Base-by-base conservation (phyloP, 2,113 vertebrate species). In the Ctenomys sociabilis region DNA sequence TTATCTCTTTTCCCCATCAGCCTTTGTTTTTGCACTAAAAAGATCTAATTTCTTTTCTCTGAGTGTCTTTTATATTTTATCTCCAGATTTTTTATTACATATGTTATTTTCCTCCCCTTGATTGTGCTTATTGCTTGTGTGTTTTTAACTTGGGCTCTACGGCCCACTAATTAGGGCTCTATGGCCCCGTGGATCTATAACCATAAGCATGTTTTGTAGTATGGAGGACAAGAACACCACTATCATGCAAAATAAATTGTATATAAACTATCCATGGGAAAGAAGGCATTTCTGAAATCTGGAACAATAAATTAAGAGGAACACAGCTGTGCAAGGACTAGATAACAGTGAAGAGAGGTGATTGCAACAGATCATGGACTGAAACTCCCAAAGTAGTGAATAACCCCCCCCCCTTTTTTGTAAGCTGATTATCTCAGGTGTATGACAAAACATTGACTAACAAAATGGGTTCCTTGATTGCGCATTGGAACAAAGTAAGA, bases 91-190 rank as follows among this genome's bases (percentile, higher is more conserved):
- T 91, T 40, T 57, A 75, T 82, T 66, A 10, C 45, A 77, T 70
- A 43, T 68, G 17, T 45, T 86, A 32, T 95, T 93, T 94, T 89
- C 80, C 94, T 95, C 32, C 88, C 91, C 61, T 43, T 37, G 9
- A 49, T 59, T 59, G 28, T 89, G 22, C 12, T 91, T 88, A 28
- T 3, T 89, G 66, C 57, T 75, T 9, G 22, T 80, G 45, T 81
- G 72, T 61, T 83, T 90, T 73, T 59, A 30, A 84, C 91, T 75
- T 77, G 45, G 45, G 57, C 43, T 64, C 64, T 83, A 16, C 7
- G 28, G 21, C 43, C 94, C 87, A 45, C 24, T 57, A 17, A 57
- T 57, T 57, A 57, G 54, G 54, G 54, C 16, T 57, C 54, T 57
- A 16, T 57, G 54, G 54, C 54, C 54, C 54, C 54, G 19, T 57